Base-by-base conservation (phyloP, 2,888 invertebrate genomes). In the Eupithecia centaureata region DNA sequence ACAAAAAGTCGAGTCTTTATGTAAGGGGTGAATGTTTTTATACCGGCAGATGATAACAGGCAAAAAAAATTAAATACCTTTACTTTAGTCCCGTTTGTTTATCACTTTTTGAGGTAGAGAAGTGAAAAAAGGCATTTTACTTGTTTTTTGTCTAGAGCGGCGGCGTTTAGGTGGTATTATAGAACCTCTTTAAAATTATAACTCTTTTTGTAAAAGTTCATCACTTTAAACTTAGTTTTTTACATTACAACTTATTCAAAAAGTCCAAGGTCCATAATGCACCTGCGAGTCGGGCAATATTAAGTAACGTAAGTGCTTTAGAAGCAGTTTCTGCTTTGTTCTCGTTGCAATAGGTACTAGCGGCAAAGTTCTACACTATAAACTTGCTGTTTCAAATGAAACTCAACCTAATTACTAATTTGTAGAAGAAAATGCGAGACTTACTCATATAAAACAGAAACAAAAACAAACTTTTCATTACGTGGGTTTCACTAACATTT, bases 291-390 rank as follows among this genome's bases (percentile, higher is more conserved):
- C 27, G 15, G 27, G 27, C 27, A 52, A 52, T 52, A 52, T 52
- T 52, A 52, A 52, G 52, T 52, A 52, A 30, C 42, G 54, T 60
- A 35, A 60, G 56, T 62, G 38, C 54, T 35, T 59, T 33, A 66
- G 52, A 35, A 52, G 52, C 47, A 52, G 47, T 54, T 61, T 66
- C 52, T 15, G 22, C 52, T 52, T 52, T 52, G 52, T 22, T 47
- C 47, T 10, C 47, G 33, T 54, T 64, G 47, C 65, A 64, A 52
- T 56, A n/a, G n/a, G n/a, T n/a, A 59, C 54, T 61, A 33, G 61
- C 61, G 51, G 54, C 30, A 61, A 67, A 63, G 27, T 60, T 59
- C 38, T 52, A 30, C 58, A 51, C 35, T 54, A 32, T 18, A 38
- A 59, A 63, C 51, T 62, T 38, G 30, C 42, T 42, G 60, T 38